Conservation (phyloP, 2,113 vertebrate species). For the Ophiodon elongatus region DNA sequence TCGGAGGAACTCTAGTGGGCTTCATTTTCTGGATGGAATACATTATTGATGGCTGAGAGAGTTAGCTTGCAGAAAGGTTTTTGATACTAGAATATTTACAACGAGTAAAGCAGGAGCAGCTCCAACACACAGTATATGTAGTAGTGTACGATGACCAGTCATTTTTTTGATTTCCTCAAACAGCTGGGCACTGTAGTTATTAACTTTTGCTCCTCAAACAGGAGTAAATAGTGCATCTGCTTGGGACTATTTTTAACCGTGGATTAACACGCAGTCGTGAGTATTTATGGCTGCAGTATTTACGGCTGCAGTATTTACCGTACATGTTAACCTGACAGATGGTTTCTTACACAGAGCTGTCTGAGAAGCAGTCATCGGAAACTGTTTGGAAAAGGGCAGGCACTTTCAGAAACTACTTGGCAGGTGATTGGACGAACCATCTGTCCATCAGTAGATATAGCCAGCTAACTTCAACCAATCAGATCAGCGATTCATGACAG, state of each 20-base stretch:
- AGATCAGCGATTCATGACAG: too few relatives aligned
- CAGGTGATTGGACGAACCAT: too few relatives aligned
- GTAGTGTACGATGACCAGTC: not conserved
- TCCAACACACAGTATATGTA: not conserved
- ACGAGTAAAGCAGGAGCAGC: conserved; percentile 14
- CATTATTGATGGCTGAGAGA: conserved; percentile 54
- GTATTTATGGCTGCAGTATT: not conserved
- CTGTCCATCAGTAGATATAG: too few relatives aligned
- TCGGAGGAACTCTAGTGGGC: conserved; percentile 6
- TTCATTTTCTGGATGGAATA: conserved; percentile 47
- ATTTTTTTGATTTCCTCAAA: not conserved
- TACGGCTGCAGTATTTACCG: not conserved
- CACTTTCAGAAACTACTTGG: too few relatives aligned
- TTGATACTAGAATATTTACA: conserved; percentile 51
- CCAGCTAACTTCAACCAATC: too few relatives aligned
- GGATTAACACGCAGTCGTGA: not conserved
- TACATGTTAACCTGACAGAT: not conserved
- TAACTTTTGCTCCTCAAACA: too few relatives aligned
- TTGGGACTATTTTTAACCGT: not conserved
- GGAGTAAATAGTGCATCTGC: not conserved
- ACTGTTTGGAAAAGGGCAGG: too few relatives aligned
- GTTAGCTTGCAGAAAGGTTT: conserved; percentile 22
- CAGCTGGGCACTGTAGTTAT: not conserved
- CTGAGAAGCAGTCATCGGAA: too few relatives aligned
- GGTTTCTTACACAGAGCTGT: not conserved